Evolutionary conservation across 2,797 vertebrate species (phyloP), one percentile per base, ranked within the genome.

Genomic region (Cyprinodon diabolis): DNA sequence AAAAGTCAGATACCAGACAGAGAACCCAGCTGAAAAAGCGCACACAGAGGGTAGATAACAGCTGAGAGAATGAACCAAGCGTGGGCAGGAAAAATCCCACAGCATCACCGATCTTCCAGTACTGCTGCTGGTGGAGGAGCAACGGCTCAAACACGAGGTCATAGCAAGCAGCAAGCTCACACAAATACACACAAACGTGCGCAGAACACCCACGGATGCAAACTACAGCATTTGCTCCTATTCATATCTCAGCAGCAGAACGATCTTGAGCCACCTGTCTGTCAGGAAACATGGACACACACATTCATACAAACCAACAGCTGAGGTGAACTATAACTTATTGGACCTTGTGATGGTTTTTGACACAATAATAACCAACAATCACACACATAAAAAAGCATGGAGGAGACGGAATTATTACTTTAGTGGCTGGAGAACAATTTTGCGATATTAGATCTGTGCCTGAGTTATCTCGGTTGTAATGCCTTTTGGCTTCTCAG

Each of bases 211-310:
- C 72, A 85, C 87, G 78, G 78, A 82, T 63, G 70, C 69, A 87
- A 89, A 90, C 78, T 84, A 79, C 76, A 82, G 76, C 81, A 83
- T 83, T 79, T 71, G 51, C 72, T 77, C 76, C 87, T 89, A 88
- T 90, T 91, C 88, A 90, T 89, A 86, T 84, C 85, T 78, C 76
- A 63, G 78, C 69, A 73, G 83, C 66, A 66, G 74, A 77, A 87
- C 82, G 72, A 88, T 89, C 82, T 90, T 70, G 68, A 74, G 75
- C 79, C 80, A 85, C 89, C 84, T 83, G 87, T 87, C 83, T 90
- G 76, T 87, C 81, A 79, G 74, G 77, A 60, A 70, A 74, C 66
- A 77, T 62, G 65, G 66, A 66, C 60, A 71, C 52, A 72, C 72
- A 69, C 49, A 65, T 7, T 57, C 40, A 71, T 9, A 51, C 67